These are phyloP conservation scores for Carassius auratus DNA, from an alignment of 2,113 vertebrate genomes.

Conservation along the genomic window DNA sequence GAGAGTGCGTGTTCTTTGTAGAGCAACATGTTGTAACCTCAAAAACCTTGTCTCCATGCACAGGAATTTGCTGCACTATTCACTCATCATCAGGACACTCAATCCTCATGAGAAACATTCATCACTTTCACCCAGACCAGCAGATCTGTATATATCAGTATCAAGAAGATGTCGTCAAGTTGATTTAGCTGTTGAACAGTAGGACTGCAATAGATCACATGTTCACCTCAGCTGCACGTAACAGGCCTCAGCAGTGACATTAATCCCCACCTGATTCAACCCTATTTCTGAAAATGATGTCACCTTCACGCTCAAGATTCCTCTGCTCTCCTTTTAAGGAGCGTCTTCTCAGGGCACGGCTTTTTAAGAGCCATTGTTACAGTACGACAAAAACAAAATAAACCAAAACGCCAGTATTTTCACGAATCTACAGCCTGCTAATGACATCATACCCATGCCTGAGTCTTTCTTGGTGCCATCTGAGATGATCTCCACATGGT, in stretches of 20 bases:
- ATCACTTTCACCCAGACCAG: not conserved
- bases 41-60: not conserved
- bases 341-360: not conserved
- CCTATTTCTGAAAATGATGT: conserved; percentile 50
- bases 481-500: conserved; percentile 98
- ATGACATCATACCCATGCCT: conserved; percentile 86
- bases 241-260: conserved; percentile 26
- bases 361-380: not conserved
- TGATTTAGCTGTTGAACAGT: not conserved
- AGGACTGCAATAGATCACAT: not conserved
- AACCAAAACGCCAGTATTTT: not conserved
- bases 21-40: not conserved
- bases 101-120: not conserved
- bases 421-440: too few relatives aligned
- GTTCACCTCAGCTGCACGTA: not conserved
- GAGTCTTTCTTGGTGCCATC: conserved; percentile 99
- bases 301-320: conserved; percentile 37
- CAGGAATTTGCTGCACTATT: not conserved
- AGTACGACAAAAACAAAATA: not conserved
- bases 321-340: conserved; percentile 37
- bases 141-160: not conserved
- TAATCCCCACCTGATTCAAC: conserved; percentile 41
- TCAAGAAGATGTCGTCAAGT: not conserved
- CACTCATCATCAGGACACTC: not conserved
- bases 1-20: not conserved